Evolutionary conservation across 2,113 vertebrate species (phyloP).

Genomic region (Lepus europaeus): DNA sequence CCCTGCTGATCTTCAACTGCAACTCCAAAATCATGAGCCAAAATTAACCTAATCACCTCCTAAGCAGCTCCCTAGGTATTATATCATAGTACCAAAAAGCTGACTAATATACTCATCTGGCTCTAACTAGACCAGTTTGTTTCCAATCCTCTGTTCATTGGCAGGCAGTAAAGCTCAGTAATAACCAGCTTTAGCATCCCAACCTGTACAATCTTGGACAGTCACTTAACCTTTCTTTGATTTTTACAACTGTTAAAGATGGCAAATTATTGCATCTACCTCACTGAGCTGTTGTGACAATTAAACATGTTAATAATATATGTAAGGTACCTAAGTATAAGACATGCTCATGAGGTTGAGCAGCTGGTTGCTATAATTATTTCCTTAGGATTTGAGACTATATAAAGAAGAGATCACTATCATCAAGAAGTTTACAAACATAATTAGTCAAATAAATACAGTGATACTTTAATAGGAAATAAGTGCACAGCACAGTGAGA

Average conservation of each 20-base stretch:
- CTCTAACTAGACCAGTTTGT: not conserved
- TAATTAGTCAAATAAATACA: too few relatives aligned
- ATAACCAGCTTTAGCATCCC: not conserved
- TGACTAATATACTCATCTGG: not conserved
- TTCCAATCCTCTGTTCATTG: not conserved
- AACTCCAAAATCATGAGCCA: too few relatives aligned
- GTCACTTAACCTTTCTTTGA: not conserved
- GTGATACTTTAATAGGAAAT: too few relatives aligned
- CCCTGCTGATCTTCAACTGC: too few relatives aligned
- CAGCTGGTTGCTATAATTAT: not conserved
- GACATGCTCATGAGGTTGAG: not conserved
- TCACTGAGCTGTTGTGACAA: not conserved
- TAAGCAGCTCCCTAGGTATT: too few relatives aligned
- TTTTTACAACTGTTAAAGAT: not conserved
- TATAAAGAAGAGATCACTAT: too few relatives aligned
- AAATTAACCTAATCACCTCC: too few relatives aligned
- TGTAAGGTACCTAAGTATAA: not conserved
- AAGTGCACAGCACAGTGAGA: too few relatives aligned
- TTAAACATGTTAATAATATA: not conserved
- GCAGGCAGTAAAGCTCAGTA: not conserved
- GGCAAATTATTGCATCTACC: not conserved
- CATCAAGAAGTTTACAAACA: too few relatives aligned
- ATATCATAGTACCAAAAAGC: too few relatives aligned
- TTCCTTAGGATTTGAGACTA: too few relatives aligned
- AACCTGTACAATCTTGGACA: not conserved